Evolutionary conservation across 2,113 vertebrate species (phyloP), one percentile per base, ranked within the genome.

Genomic region (Dicentrarchus labrax): DNA sequence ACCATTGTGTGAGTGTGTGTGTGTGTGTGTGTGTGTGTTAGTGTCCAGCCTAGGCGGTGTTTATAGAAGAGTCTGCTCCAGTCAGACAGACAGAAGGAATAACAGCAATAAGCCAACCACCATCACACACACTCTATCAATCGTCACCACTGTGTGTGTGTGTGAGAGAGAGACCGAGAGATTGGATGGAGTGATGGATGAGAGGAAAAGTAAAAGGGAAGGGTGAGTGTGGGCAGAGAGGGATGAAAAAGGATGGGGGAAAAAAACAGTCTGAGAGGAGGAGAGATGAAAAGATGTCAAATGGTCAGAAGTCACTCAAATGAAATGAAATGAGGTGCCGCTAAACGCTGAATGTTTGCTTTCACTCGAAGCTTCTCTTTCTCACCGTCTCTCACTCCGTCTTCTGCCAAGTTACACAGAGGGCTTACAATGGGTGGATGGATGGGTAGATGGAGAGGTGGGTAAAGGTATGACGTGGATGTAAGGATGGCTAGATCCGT

Each of bases 101-200:
- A 94, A 95, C 90, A 94, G 76, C 80, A 85, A 79, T 78, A 77
- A 81, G 89, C 88, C 91, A 86, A 75, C 75, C 54, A 8, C 76
- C 82, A 71, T 92, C 91, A 85, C 83, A 67, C 82, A 56, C 82
- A 88, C 86, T 69, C 75, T 70, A 88, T 89, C 78, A 85, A 76
- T 85, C 79, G 36, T 72, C 67, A 68, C 47, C 66, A n/a, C 30
- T 24, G n/a, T 67, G 80, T 53, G 72, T 61, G 76, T 16, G 57
- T 0, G 64, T 50, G 51, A 59, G 54, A 24, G 19, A 48, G 72
- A 76, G 45, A 78, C 30, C 30, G 2, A 30, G 30, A 30, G 30
- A 39, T 12, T 65, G 65, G 75, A 89, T 66, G 65, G 79, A 78
- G 78, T 84, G 76, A 89, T 56, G 75, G 79, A 83, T 87, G 74